phyloP scores from a whole-genome alignment of 1,140 invertebrate species.

The Sinella curviseta region DNA sequence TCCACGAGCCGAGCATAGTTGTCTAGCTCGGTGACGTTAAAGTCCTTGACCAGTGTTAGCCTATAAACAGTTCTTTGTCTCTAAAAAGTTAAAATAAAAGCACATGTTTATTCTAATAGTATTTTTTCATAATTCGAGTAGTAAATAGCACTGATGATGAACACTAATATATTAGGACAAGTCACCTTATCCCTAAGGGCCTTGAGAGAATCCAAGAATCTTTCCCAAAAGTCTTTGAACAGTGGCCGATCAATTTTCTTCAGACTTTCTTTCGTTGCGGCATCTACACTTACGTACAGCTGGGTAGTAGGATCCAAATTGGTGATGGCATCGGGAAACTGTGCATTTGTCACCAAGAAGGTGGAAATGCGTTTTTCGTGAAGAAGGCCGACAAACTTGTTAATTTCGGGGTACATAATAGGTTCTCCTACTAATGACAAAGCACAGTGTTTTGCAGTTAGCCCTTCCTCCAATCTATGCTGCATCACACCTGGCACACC shows the following conservation, averaged over 20 bases:
- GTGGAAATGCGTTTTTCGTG: constrained; percentile 62
- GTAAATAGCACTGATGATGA: no score
- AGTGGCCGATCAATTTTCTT: constrained; percentile 68
- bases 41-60: constrained; percentile 66
- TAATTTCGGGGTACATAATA: constrained; percentile 70
- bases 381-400: constrained; percentile 61
- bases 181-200: constrained; percentile 60
- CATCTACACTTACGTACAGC: constrained; percentile 68
- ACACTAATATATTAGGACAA: constrained; percentile 1
- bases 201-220: constrained; percentile 63
- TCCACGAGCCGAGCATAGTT: constrained; percentile 63
- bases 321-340: constrained; percentile 66
- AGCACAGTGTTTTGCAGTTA: constrained; percentile 62
- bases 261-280: constrained; percentile 65
- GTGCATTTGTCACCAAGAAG: constrained; percentile 68
- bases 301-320: constrained; percentile 63
- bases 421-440: constrained; percentile 69
- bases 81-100: constrained; percentile 46
- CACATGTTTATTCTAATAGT: background rate
- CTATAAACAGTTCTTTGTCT: constrained; percentile 67
- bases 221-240: constrained; percentile 66
- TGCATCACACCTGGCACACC: constrained; percentile 65
- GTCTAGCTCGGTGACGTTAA: constrained; percentile 65
- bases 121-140: background rate
- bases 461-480: constrained; percentile 61